These are phyloP conservation scores for Staurois parvus DNA, from an alignment of 2,797 vertebrate species.

Conservation along the genomic window DNA sequence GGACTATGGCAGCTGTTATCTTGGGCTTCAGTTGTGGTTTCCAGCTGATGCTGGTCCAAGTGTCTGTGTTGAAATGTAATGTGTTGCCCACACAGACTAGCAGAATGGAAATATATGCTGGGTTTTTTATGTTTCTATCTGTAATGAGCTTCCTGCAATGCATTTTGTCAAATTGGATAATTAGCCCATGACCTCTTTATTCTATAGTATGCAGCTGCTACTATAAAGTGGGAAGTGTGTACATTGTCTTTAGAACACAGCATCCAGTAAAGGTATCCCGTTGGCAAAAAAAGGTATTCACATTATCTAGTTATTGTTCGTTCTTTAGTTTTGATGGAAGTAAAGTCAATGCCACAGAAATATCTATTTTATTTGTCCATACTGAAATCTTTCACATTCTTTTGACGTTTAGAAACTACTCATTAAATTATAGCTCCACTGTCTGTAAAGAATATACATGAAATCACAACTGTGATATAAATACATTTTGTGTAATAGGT, in stretches of 20 bases:
- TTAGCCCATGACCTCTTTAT: background rate
- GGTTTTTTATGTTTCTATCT: background rate
- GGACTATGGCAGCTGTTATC: conserved; percentile 4
- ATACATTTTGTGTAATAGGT: background rate
- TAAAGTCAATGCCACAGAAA: background rate
- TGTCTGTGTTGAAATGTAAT: conserved; percentile 1
- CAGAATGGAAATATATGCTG: conserved; percentile 7
- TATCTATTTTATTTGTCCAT: background rate
- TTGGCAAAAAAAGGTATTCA: background rate
- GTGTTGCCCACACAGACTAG: conserved; percentile 7
- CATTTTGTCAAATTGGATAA: conserved; percentile 17
- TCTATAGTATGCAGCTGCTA: background rate
- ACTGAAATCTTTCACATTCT: background rate
- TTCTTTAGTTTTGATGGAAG: background rate
- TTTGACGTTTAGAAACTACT: background rate
- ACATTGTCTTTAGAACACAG: background rate
- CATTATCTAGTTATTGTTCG: background rate
- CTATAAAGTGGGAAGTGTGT: background rate
- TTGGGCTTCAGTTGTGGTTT: conserved; percentile 3
- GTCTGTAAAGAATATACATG: too few relatives aligned
- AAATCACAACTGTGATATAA: background rate
- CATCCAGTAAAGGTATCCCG: background rate
- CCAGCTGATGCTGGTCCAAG: conserved; percentile 20
- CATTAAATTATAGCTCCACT: background rate
- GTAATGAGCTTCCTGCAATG: conserved; percentile 24